These are phyloP conservation scores for Acrossocheilus wenchowensis DNA, from an alignment of 2,797 vertebrate genomes.

Conservation along the genomic window DNA sequence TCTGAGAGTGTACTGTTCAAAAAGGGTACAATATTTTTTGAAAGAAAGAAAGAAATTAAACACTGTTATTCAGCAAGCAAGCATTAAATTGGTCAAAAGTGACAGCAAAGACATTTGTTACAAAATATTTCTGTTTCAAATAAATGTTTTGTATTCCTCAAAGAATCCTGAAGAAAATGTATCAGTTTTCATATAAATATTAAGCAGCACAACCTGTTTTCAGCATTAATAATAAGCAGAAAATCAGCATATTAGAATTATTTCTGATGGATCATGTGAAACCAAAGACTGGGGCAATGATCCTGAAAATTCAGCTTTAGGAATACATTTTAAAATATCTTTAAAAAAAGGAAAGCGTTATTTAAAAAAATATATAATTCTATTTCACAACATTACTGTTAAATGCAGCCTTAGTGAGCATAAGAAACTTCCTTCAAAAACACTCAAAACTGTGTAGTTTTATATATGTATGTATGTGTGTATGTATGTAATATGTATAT, in stretches of 20 bases:
- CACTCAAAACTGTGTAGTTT: background rate
- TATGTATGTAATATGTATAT: background rate
- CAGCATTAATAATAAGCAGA: background rate
- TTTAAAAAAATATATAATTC: too few species aligned
- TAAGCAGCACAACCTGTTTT: background rate
- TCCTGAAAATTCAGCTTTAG: background rate
- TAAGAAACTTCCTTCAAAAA: background rate
- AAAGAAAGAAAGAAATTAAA: too few species aligned
- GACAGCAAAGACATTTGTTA: background rate
- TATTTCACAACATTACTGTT: background rate
- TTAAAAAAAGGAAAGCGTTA: background rate
- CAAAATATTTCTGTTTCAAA: background rate
- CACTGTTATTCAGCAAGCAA: background rate
- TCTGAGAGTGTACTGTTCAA: too few species aligned
- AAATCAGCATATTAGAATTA: background rate
- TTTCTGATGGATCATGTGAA: background rate
- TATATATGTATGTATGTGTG: background rate
- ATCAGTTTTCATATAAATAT: constrained; percentile 4
- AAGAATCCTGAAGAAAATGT: background rate
- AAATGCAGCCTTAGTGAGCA: background rate
- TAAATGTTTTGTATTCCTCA: background rate
- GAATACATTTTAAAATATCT: background rate
- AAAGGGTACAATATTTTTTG: background rate
- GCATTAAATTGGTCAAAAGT: background rate
- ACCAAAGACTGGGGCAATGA: background rate